Evolutionary conservation across 2,113 vertebrate genomes (phyloP), one percentile per base, ranked within the genome.

Genomic region (Engraulis encrasicolus): DNA sequence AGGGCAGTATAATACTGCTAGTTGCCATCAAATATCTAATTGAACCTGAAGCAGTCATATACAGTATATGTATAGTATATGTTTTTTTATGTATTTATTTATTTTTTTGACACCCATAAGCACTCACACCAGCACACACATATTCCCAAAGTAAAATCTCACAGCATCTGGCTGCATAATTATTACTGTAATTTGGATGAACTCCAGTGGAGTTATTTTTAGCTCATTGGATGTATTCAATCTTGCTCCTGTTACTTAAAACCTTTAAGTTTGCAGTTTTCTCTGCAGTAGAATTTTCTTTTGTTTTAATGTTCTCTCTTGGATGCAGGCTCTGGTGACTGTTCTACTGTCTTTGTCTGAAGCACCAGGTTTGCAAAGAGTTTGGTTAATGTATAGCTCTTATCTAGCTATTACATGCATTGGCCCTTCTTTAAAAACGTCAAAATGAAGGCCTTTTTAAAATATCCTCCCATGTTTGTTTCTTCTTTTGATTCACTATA

Each of bases 241-340:
- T 81, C 40, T 2, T 77, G 50, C 49, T 45, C 77, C n/a, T n/a
- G n/a, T n/a, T n/a, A n/a, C n/a, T 85, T 3, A 45, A 40, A 71
- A 40, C 31, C 31, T 71, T 52, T 36, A 34, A 17, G 20, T 6
- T 31, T 31, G 23, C 18, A 34, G 11, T 50, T 23, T 54, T 58
- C 17, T n/a, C 37, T 78, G 27, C 34, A 48, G n/a, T n/a, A 5
- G 74, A 40, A 11, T 15, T 85, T 15, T 85, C 23, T 81, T 18
- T 58, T n/a, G 52, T 20, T 81, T 71, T 78, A 58, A 58, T 20
- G n/a, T 66, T 49, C 31, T 12, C 38, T 82, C 37, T 34, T 45
- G 19, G 38, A 80, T 79, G 31, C 31, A 66, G 48, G 81, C 61
- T 79, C 50, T 50, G 50, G 36, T 74, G 4, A 49, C 23, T 27